Evolutionary conservation across 2,888 invertebrate genomes (phyloP), one percentile per base, ranked within the genome.

Genomic region (Epinotia bilunana): DNA sequence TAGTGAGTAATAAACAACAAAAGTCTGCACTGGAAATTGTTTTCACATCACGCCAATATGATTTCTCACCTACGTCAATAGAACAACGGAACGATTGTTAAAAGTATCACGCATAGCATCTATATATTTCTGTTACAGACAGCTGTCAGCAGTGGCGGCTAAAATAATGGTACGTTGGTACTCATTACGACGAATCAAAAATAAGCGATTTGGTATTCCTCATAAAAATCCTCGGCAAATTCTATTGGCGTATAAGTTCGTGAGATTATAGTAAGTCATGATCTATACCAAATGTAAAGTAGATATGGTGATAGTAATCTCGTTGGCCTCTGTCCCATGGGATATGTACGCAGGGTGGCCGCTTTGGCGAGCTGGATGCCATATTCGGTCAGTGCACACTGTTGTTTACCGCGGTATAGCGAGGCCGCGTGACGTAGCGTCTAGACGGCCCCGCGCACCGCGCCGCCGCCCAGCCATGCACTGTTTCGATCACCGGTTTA

Each of bases 381-480:
- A 91, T 93, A 92, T 93, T 92, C 93, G 93, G 93, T 92, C 93
- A 93, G 91, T 92, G 92, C 91, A 93, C 93, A 93, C 88, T 90
- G 92, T 93, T 93, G 93, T 93, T 93, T 93, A 93, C 92, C 92
- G 94, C 94, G 91, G 90, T 94, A 94, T 94, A 94, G 92, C 94
- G 95, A 91, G 95, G 95, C 94, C 95, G 95, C 88, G 94, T 95
- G 94, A 95, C 95, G 94, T 95, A 93, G 93, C 90, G 93, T 93
- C 93, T 93, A 93, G 93, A 93, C 93, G 90, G 86, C 83, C 83
- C 78, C 80, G 75, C 86, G 81, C 82, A 72, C 81, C 80, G 77
- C 82, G 80, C 82, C 82, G 80, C 81, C 84, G 81, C 70, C 82
- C 87, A 85, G 80, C 88, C 90, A 87, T 90, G 91, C 92, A 91